Evolutionary conservation across 2,113 vertebrate genomes (phyloP), one percentile per base, ranked within the genome.

Genomic region (Ictidomys tridecemlineatus): DNA sequence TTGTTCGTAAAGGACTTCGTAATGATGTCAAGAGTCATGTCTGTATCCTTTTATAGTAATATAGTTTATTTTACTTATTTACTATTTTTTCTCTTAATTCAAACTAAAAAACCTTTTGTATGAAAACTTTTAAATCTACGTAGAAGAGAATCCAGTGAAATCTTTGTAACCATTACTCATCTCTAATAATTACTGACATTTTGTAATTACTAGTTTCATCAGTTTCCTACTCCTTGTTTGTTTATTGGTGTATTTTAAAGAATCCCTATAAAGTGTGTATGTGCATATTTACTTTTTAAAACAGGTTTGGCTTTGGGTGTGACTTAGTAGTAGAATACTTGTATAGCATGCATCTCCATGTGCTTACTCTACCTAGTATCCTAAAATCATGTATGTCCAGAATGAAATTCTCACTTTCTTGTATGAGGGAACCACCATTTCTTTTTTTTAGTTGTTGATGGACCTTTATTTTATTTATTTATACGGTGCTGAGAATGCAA

Each of bases 21-120:
- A 99, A 98, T 88, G 98, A 99, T 95, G 98, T 99, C 5, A 99
- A 99, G 98, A 99, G 99, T 95, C 99, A 99, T 39, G 99, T 99
- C 96, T 99, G 99, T 99, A 99, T 99, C 99, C 98, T 99, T 99
- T 98, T 86, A 51, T 58, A 87, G 22, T 96, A 78, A 22, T 24
- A 45, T 78, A 85, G 45, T 90, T 72, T 77, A 78, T 85, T 96
- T 97, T 8, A 45, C 70, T 32, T 87, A 61, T 86, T 96, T 90
- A 77, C 6, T 91, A 42, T 11, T 73, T 76, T 98, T 80, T 70
- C 92, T 58, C 24, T 32, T 95, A 69, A 45, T 89, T 95, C 30
- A 70, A 70, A 56, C 77, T 85, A n/a, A 65, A 89, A 63, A 89
- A 58, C 26, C n/a, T 34, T 85, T 73, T 51, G 13, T 73, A 5